Evolutionary conservation across 1,140 invertebrate genomes (phyloP).

Genomic region (Caerostris extrusa): DNA sequence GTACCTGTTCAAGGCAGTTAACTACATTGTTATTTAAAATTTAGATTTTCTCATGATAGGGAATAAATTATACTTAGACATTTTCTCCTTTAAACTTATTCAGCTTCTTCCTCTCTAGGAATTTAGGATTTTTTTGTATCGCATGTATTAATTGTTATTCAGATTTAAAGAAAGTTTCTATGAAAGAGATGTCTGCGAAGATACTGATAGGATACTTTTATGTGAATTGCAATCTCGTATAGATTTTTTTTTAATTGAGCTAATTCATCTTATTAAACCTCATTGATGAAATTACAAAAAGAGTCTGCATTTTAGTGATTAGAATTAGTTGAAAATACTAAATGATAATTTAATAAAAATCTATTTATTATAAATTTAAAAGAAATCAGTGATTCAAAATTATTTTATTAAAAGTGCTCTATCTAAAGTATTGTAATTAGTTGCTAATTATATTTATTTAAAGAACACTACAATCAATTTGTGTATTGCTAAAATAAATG

Average conservation of each 20-base stretch:
- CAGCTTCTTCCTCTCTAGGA: background rate
- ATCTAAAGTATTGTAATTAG: too few relatives aligned
- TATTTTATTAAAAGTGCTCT: too few relatives aligned
- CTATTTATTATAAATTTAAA: too few relatives aligned
- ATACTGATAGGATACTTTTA: background rate
- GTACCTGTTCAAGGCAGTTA: slow-evolving; percentile 2
- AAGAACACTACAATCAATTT: too few relatives aligned
- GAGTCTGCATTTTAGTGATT: background rate
- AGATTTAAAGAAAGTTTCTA: background rate
- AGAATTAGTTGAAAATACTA: background rate
- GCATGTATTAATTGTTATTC: slow-evolving; percentile 35
- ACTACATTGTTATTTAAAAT: slow-evolving; percentile 60
- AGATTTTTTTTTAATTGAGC: background rate
- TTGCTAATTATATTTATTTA: too few relatives aligned
- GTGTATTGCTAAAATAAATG: too few relatives aligned
- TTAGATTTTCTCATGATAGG: background rate
- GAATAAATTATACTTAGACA: slow-evolving; percentile 48
- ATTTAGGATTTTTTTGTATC: background rate
- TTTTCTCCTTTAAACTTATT: slow-evolving; percentile 42
- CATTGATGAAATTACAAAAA: background rate
- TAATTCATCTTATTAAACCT: background rate
- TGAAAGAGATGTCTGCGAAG: background rate
- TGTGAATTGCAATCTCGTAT: background rate
- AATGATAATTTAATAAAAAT: too few relatives aligned
- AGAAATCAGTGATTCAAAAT: too few relatives aligned